Conservation (phyloP, 2,888 invertebrate genomes). For the Gymnosoma rotundatum region DNA sequence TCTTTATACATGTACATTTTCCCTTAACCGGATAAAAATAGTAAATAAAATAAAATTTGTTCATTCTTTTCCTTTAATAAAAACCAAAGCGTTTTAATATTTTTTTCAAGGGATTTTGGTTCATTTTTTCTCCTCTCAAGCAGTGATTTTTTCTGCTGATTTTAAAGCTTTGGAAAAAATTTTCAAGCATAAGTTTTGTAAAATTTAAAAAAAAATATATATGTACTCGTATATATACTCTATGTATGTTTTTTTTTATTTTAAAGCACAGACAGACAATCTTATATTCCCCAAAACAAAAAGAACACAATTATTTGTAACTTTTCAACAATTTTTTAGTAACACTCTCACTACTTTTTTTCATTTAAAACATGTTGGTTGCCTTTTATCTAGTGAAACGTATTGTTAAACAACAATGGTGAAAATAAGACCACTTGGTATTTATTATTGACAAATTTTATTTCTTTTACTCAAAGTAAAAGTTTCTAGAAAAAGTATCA, state of each 20-base stretch:
- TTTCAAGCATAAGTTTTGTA: constrained; percentile 18
- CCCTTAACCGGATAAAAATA: constrained; percentile 31
- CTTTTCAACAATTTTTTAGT: constrained; percentile 15
- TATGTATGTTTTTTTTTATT: background rate
- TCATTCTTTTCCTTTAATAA: background rate
- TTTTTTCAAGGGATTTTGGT: constrained; percentile 5
- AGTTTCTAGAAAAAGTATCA: background rate
- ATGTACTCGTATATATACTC: background rate
- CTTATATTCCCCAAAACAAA: background rate
- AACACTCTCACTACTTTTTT: constrained; percentile 22
- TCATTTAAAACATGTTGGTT: constrained; percentile 8
- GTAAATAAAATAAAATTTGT: constrained; percentile 21
- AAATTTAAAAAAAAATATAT: constrained; percentile 11
- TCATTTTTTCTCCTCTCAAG: background rate
- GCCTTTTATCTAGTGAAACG: constrained; percentile 9
- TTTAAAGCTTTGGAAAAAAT: background rate
- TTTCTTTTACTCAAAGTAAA: constrained; percentile 1
- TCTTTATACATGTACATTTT: constrained; percentile 52
- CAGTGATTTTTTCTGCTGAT: background rate
- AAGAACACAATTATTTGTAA: background rate
- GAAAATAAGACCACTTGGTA: constrained; percentile 40
- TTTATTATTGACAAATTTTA: constrained; percentile 58
- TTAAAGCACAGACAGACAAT: background rate
- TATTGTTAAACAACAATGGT: constrained; percentile 45
- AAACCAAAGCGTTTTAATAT: background rate